Evolutionary conservation across 2,797 vertebrate species (phyloP).

Genomic region (Eulemur albifrons): DNA sequence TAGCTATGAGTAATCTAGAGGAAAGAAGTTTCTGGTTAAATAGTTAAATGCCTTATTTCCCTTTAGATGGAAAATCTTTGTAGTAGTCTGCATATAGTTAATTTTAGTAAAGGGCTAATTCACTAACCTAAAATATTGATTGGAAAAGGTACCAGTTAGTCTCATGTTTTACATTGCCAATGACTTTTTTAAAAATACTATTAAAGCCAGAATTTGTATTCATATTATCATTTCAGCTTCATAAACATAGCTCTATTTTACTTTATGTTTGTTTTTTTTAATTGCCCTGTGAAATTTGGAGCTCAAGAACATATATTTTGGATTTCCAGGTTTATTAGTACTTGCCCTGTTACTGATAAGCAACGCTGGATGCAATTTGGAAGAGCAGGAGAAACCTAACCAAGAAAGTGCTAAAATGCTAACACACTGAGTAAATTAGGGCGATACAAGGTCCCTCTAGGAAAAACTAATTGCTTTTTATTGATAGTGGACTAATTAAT

Average conservation of each 20-base stretch:
- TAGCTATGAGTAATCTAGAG: neutral
- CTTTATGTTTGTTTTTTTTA: neutral
- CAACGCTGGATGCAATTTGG: neutral
- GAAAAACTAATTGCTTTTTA: neutral
- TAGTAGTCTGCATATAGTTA: neutral
- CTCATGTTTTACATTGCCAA: neutral
- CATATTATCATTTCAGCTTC: neutral
- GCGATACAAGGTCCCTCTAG: neutral
- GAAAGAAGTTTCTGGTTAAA: neutral
- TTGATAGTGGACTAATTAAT: neutral
- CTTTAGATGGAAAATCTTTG: neutral
- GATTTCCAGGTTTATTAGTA: neutral
- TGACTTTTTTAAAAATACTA: neutral
- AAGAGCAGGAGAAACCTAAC: neutral
- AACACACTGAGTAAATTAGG: neutral
- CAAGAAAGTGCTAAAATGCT: neutral
- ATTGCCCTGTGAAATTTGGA: neutral
- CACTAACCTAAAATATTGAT: neutral
- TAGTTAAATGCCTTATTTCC: neutral
- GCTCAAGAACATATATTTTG: neutral
- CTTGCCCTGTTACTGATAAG: neutral
- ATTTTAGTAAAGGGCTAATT: neutral
- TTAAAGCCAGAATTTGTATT: neutral
- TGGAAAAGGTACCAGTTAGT: neutral
- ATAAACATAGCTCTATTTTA: neutral